These are phyloP conservation scores for Ibidorhyncha struthersii DNA, from an alignment of 2,113 vertebrate genomes.

Conservation along the genomic window DNA sequence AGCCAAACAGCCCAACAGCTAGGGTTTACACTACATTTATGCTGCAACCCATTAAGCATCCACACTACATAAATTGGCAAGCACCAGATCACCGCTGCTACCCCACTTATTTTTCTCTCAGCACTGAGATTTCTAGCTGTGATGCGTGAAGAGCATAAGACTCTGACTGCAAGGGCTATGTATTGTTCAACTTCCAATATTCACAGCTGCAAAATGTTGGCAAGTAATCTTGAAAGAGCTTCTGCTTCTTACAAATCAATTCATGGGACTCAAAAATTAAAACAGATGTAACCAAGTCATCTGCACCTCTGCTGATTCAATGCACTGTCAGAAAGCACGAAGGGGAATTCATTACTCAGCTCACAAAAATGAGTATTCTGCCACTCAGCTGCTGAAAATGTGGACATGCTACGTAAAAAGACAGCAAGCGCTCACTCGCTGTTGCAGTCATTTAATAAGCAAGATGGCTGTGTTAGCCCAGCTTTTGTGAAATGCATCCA, in stretches of 20 bases:
- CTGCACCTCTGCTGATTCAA: conserved; percentile 46
- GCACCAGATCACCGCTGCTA: background rate
- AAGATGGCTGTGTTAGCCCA: background rate
- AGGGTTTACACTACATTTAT: background rate
- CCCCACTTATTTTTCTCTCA: background rate
- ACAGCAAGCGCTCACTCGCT: background rate
- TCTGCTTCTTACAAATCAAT: conserved; percentile 32
- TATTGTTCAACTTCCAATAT: conserved; percentile 23
- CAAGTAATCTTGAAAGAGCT: background rate
- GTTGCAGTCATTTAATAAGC: background rate
- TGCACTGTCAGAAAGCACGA: background rate
- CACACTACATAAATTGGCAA: background rate
- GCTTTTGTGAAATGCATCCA: background rate
- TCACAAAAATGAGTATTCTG: conserved; percentile 18
- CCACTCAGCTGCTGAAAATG: background rate
- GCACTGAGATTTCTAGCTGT: background rate
- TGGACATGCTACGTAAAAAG: background rate
- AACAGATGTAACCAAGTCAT: conserved; percentile 4
- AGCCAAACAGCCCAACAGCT: background rate
- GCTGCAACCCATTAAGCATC: background rate
- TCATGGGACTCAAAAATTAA: background rate
- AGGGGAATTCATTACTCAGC: conserved; percentile 22
- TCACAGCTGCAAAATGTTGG: conserved; percentile 42
- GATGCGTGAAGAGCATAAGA: background rate
- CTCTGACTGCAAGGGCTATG: background rate